phyloP scores from a whole-genome alignment of 1,140 invertebrate genomes.

The Gryon sp. region DNA sequence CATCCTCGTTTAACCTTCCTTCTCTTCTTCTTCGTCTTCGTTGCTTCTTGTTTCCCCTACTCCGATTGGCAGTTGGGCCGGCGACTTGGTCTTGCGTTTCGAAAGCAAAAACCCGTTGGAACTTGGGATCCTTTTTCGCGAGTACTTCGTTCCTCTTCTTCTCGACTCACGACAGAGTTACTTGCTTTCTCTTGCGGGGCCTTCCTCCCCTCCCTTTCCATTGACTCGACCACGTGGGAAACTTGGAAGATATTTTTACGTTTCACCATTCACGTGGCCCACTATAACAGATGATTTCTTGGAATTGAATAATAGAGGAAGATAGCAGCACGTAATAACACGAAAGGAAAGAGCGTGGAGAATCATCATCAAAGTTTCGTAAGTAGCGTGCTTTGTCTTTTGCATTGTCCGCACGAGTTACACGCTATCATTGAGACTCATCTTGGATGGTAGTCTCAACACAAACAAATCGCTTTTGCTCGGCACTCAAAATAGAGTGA shows the following conservation, averaged over 20 bases:
- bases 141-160: conserved; percentile 51
- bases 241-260: conserved; percentile 76
- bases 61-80: conserved; percentile 37
- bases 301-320: conserved; percentile 67
- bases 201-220: conserved; percentile 64
- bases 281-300: conserved; percentile 79
- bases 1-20: conserved; percentile 59
- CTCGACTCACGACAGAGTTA: conserved; percentile 7
- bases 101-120: conserved; percentile 38
- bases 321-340: conserved; percentile 65
- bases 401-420: conserved; percentile 67
- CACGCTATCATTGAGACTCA: conserved; percentile 51
- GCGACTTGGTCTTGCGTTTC: conserved; percentile 37
- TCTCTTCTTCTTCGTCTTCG: conserved; percentile 19
- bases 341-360: conserved; percentile 71
- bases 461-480: conserved; percentile 51
- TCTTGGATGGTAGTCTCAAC: conserved; percentile 39
- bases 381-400: conserved; percentile 75
- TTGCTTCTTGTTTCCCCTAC: too few relatives aligned
- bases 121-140: conserved; percentile 67
- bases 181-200: conserved; percentile 48
- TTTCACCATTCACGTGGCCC: conserved; percentile 78
- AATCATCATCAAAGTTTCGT: conserved; percentile 72
- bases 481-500: conserved; percentile 36
- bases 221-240: conserved; percentile 76